Conservation (phyloP, 2,797 vertebrate genomes). For the Alosa sapidissima region DNA sequence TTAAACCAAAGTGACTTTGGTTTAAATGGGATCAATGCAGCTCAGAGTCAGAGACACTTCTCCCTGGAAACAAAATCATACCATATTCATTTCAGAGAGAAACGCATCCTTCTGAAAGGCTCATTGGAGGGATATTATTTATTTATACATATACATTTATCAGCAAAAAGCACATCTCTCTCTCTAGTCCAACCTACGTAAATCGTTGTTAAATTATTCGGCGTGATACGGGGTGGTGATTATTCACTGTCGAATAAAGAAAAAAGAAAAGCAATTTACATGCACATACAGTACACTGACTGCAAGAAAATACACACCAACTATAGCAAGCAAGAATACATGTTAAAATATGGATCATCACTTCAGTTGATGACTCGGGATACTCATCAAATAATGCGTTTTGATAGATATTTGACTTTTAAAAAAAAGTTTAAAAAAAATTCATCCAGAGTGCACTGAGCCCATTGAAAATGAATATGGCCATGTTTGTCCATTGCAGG, state of each 20-base stretch:
- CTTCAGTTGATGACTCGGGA: not conserved
- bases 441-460: not conserved
- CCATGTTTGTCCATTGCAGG: too few relatives aligned
- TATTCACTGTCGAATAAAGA: not conserved
- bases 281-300: not conserved
- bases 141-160: not conserved
- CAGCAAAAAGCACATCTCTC: not conserved
- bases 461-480: too few relatives aligned
- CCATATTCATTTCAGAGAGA: not conserved
- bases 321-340: not conserved
- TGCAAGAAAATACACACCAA: not conserved
- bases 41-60: not conserved
- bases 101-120: not conserved
- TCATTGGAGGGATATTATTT: not conserved
- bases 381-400: not conserved
- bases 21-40: not conserved
- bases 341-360: not conserved
- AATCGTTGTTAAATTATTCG: not conserved
- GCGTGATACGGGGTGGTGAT: not conserved
- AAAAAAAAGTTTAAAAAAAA: not conserved
- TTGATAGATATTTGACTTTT: not conserved
- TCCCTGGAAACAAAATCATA: constrained; percentile 1
- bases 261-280: not conserved
- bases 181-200: not conserved
- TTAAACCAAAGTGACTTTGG: constrained; percentile 11